Base-by-base conservation (phyloP, 2,113 vertebrate species). In the Amblyopsis rosae region DNA sequence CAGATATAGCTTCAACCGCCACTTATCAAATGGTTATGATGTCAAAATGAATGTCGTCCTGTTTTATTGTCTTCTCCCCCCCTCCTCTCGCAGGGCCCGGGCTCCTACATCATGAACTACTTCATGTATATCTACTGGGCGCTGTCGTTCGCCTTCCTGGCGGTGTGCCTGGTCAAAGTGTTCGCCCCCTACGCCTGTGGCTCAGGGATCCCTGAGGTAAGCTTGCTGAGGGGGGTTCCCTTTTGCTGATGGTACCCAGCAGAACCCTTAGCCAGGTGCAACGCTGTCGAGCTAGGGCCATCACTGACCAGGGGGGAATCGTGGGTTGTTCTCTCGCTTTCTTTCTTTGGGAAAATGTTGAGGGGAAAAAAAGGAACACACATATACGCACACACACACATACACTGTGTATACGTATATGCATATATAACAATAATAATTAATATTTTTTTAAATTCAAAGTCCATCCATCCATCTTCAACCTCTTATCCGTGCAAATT, bases 111-210 rank as follows among this genome's bases (percentile, higher is more conserved):
- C 85, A 98, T 99, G 97, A 99, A 99, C 91, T 99, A 99, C 80
- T 98, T 99, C 87, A 98, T 98, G 96, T 99, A 99, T 76, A 98
- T 96, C 72, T 98, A 96, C 89, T 99, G 98, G 98, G 96, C 96
- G 35, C 90, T 99, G 92, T 92, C 94, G 75, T 99, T 99, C 77
- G 96, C 96, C 80, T 98, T 99, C 90, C 88, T 99, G 86, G 97
- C 98, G 0, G 98, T 99, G 76, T 96, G 94, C 57, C 89, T 99
- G 70, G 98, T 99, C 76, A 99, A 98, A 74, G 93, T 99, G 54
- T 99, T 99, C 74, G 98, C 98, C 50, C 98, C 98, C 0, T 99
- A 99, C 45, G 97, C 98, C 79, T 99, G 97, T 55, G 98, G 98
- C 75, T 99, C 98, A 0, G 98, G 98, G 70, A 99, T 99, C 86